Percentiles rank a stretch among this genome's conserved stretches.
Evolutionary conservation across 2,797 vertebrate species (phyloP).

Genomic region (Emydoidea blandingii): DNA sequence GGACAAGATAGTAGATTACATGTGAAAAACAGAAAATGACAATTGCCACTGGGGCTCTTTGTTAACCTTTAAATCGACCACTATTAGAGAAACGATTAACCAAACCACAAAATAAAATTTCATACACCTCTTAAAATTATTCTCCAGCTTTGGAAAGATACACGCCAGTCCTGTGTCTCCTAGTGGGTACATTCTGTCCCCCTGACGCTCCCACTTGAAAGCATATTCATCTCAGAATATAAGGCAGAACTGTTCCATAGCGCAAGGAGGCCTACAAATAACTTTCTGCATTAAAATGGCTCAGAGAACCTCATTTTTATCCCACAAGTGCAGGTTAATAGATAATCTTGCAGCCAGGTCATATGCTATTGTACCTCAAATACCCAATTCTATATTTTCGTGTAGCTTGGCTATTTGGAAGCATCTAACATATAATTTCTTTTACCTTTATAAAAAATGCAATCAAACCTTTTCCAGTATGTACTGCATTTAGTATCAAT

Average conservation of each 20-base stretch:
- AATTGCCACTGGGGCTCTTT: background rate
- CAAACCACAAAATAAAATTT: background rate
- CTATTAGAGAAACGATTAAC: background rate
- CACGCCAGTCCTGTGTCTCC: background rate
- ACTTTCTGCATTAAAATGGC: background rate
- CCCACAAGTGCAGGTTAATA: background rate
- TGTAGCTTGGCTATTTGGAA: background rate
- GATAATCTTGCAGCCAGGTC: background rate
- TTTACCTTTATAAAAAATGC: background rate
- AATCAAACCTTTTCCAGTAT: background rate
- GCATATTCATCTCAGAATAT: background rate
- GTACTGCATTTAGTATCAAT: accelerated
- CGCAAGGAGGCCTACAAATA: background rate
- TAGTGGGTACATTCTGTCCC: background rate
- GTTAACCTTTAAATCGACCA: background rate
- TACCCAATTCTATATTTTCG: background rate
- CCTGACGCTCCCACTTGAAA: background rate
- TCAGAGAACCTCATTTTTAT: background rate
- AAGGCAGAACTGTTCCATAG: background rate
- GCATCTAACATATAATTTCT: background rate
- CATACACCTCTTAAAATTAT: background rate
- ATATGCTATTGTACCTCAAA: background rate
- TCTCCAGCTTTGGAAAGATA: background rate
- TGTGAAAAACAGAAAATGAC: background rate
- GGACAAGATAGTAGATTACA: background rate